Evolutionary conservation across 2,797 vertebrate species (phyloP), one percentile per base, ranked within the genome.

Genomic region (Loris lydekkerianus): DNA sequence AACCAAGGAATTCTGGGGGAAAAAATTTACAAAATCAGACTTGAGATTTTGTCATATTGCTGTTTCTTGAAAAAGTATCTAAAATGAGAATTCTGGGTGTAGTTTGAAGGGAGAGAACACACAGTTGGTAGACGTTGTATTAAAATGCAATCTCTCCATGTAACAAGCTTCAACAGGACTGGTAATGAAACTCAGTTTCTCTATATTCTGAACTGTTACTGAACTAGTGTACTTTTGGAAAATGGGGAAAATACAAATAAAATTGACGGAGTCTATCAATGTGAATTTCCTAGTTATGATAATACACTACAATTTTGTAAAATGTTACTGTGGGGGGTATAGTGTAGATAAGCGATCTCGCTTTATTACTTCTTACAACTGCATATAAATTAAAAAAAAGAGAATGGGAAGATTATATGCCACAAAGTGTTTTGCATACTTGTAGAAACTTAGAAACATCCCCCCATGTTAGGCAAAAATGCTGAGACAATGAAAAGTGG

Each of bases 121-220:
- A 37, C 10, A 9, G 61, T 11, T 25, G 7, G 23, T 70, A 56
- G 18, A n/a, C 94, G 77, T 7, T 70, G 97, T 85, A 77, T 75
- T 92, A 93, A 97, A 96, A 53, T 80, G 17, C 7, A 5, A 4
- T 53, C 76, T 93, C 56, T 97, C 77, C 70, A 91, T 10, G 87
- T 53, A 31, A 58, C 94, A 92, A 93, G 63, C 69, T 95, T 95
- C 37, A 81, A 49, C 20, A 29, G 27, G 46, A 83, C n/a, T 23
- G 15, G 58, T 21, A 40, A 46, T 18, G 82, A 92, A 96, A 84
- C 72, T 23, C 61, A 1, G 5, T 67, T 95, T 95, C 18, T 37
- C 17, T 87, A 23, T 83, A 87, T 96, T 95, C 34, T 91, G 76
- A 94, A 86, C 69, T 27, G 11, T 67, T 94, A 53, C n/a, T 73